Base-by-base conservation (phyloP, 2,113 vertebrate species). In the Cathartes aura region DNA sequence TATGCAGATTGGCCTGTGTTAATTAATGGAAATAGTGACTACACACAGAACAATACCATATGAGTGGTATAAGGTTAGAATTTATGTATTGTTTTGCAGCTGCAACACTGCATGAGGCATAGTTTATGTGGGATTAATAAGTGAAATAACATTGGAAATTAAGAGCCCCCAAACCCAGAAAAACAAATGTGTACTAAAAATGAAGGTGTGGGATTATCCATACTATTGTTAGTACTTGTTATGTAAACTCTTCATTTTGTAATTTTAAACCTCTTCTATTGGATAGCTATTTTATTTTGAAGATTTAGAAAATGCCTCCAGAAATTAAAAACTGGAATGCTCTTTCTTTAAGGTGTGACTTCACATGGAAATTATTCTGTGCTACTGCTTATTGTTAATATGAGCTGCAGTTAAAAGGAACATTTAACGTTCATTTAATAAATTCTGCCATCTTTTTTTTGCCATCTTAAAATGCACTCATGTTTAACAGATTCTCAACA, bases 401-500 rank as follows among this genome's bases (percentile, higher is more conserved):
- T 66, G 70, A 91, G 50, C 62, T 85, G 40, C 52, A 80, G 79
- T 89, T 95, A 42, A 96, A 79, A 96, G 79, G 89, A 96, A 50
- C 53, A 64, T 72, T 74, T 40, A 87, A 55, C 1, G 40, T 80
- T 91, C 81, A 71, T 94, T 93, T 96, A 91, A 47, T 91, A 82
- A 89, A 66, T 91, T 89, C 79, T 95, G 21, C 71, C 87, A 94
- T 83, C 42, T 85, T 93, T 89, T 78, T 83, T 96, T 90, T 95
- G 6, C 63, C 90, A 89, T 96, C 90, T 93, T 93, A 92, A 74
- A 84, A 82, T 82, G 53, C 64, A 56, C 16, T 92, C 64, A 82
- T 95, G 29, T 94, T 96, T 94, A 96, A 93, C 88, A 97, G 92
- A 91, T 85, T 94, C 45, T 96, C 90, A 96, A 56, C 96, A 64